Conservation (phyloP, 2,797 vertebrate species). For the Hemitrygon akajei region DNA sequence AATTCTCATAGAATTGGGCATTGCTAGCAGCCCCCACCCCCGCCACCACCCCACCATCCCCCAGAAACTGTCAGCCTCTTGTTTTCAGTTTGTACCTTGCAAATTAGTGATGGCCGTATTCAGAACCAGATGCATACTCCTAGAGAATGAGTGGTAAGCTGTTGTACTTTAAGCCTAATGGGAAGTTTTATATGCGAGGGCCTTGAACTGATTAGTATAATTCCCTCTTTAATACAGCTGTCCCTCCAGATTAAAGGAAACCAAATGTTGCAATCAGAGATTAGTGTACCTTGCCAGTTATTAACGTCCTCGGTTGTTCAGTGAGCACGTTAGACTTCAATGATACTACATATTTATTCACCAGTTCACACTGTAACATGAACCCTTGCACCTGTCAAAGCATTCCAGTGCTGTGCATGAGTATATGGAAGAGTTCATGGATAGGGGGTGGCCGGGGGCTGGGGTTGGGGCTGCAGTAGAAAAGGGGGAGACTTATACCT, state of each 20-base stretch:
- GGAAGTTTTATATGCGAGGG: slow-evolving; percentile 83
- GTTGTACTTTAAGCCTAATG: slow-evolving; percentile 83
- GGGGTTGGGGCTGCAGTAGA: slow-evolving; percentile 54
- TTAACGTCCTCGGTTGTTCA: slow-evolving; percentile 71
- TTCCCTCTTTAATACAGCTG: slow-evolving; percentile 82
- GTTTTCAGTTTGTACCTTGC: slow-evolving; percentile 74
- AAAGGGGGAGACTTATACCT: slow-evolving; percentile 68
- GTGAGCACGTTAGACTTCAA: slow-evolving; percentile 65
- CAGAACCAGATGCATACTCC: slow-evolving; percentile 78
- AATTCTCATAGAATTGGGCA: slow-evolving; percentile 68
- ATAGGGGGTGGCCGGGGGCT: slow-evolving; percentile 48
- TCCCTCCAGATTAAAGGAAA: slow-evolving; percentile 98
- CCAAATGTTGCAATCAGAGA: slow-evolving; percentile 99
- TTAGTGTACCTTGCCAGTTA: slow-evolving; percentile 99
- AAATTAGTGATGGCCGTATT: slow-evolving; percentile 75
- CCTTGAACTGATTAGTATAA: slow-evolving; percentile 82
- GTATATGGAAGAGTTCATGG: neutral
- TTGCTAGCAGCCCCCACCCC: slow-evolving; percentile 52
- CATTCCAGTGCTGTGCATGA: slow-evolving; percentile 54
- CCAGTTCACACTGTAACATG: slow-evolving; percentile 75
- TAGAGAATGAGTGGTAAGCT: slow-evolving; percentile 70
- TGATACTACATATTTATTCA: slow-evolving; percentile 68
- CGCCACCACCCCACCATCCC: slow-evolving; percentile 15
- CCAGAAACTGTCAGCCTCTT: slow-evolving; percentile 48
- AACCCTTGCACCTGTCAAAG: slow-evolving; percentile 89